Evolutionary conservation across 2,113 vertebrate species (phyloP), one percentile per base, ranked within the genome.

Genomic region (Amblyopsis rosae): DNA sequence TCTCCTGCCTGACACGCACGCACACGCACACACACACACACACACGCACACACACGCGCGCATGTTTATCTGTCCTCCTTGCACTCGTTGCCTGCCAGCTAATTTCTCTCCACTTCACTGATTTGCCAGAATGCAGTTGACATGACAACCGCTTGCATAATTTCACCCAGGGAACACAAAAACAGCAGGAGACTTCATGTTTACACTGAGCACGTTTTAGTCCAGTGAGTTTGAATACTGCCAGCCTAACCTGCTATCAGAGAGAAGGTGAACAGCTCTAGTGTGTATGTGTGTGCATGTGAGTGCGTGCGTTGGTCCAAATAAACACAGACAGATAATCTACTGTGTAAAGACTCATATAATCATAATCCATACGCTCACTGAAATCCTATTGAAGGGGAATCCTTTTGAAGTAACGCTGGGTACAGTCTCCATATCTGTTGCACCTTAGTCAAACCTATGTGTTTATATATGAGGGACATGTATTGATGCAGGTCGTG

Each of bases 131-230:
- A 62, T 62, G 15, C 45, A 48, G 9, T 47, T n/a, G 47, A 62
- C 17, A 58, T 54, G 51, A 54, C 60, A 62, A 47, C 60, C 12
- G 16, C 60, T 62, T 48, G 41, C 60, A 17, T n/a, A 16, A 61
- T 56, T 26, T 56, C 6, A 17, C 10, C 11, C n/a, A 56, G 54
- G n/a, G 54, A 17, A 19, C 16, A 16, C 49, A 51, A 51, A 6
- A n/a, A 15, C 51, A 54, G 3, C 51, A 3, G 13, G 12, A 8
- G 13, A 41, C 58, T 6, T 60, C 58, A 32, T 60, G 58, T 60
- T 60, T 48, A 48, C 16, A 17, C 1, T 17, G 3, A 10, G 16
- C 48, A 15, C 9, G 63, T 55, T 26, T 32, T 1, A 68, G 35
- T 11, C 57, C 16, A 41, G 19, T 45, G 16, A 3, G 50, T 16